These are phyloP conservation scores for Conus betulinus DNA, from an alignment of 1,140 invertebrate species.

Conservation along the genomic window DNA sequence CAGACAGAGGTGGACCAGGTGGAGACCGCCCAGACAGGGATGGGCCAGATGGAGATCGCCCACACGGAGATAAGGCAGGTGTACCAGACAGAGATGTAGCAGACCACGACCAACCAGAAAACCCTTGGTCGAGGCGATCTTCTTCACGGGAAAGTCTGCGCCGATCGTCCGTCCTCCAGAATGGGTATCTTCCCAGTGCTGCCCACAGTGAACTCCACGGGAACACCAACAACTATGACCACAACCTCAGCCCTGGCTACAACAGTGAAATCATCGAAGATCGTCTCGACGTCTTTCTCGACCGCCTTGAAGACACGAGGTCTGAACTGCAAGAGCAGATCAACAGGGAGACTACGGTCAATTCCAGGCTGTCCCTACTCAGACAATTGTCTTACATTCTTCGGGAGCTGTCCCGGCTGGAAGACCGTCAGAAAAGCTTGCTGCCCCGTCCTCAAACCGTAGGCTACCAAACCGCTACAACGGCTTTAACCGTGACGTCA, in stretches of 20 bases:
- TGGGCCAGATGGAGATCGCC: background rate
- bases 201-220: background rate
- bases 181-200: background rate
- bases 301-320: slow-evolving; percentile 13
- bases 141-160: background rate
- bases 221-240: background rate
- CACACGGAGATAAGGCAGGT: background rate
- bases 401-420: background rate
- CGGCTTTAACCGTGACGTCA: background rate
- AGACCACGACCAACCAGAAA: background rate
- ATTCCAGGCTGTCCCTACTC: background rate
- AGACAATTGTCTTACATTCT: background rate
- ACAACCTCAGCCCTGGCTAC: background rate
- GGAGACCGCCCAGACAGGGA: background rate
- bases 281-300: background rate
- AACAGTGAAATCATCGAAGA: background rate
- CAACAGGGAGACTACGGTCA: background rate
- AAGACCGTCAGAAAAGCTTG: background rate
- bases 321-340: background rate
- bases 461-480: background rate
- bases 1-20: background rate
- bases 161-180: background rate
- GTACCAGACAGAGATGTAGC: background rate
- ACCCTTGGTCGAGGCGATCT: background rate
- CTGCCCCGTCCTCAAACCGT: background rate